Percentiles rank a stretch among this genome's conserved stretches.
Evolutionary conservation across 2,888 invertebrate genomes (phyloP).

Genomic region (Philhelius pedissequus): DNA sequence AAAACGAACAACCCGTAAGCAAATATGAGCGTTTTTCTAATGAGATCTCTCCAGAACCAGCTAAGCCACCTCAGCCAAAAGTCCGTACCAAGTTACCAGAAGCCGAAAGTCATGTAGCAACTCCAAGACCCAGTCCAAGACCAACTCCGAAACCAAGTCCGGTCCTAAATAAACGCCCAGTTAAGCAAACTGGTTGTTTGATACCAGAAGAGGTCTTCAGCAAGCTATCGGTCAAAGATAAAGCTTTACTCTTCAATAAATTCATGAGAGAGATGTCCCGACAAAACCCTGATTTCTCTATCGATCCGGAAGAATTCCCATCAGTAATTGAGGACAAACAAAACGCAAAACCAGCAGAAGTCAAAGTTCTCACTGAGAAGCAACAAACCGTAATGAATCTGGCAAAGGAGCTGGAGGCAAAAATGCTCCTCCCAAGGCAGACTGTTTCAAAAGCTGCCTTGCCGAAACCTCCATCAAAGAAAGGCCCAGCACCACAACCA

Average conservation of each 20-base stretch:
- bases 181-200: conserved; percentile 70
- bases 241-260: conserved; percentile 74
- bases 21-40: conserved; percentile 71
- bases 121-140: conserved; percentile 11
- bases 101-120: not conserved
- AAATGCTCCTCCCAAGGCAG: conserved; percentile 16
- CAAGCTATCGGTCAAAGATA: conserved; percentile 76
- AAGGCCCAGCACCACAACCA: conserved; percentile 7
- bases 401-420: conserved; percentile 72
- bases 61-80: conserved; percentile 4
- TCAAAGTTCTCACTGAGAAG: conserved; percentile 72
- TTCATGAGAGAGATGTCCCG: conserved; percentile 74
- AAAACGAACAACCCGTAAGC: conserved; percentile 60
- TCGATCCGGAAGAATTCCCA: conserved; percentile 66
- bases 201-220: conserved; percentile 75
- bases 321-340: not conserved
- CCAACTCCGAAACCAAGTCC: conserved; percentile 16
- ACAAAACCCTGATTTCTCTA: conserved; percentile 73
- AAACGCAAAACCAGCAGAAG: conserved; percentile 52
- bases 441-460: conserved; percentile 7
- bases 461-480: conserved; percentile 13
- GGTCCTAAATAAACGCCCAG: not conserved
- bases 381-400: conserved; percentile 73
- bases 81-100: not conserved
- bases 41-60: conserved; percentile 46